Conservation (phyloP, 2,888 invertebrate species). For the Emmelina monodactyla region DNA sequence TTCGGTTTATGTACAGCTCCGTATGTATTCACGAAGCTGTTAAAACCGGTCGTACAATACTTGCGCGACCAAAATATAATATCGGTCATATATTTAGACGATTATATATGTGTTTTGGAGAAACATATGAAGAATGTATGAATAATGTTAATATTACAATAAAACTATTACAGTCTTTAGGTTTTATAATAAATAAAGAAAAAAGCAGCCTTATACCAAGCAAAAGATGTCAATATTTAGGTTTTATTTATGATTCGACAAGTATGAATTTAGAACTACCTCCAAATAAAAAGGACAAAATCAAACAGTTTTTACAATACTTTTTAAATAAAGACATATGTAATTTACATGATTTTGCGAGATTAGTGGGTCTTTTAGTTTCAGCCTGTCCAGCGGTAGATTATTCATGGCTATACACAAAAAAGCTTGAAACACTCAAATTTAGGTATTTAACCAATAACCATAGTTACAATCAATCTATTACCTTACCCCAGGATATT, state of each 20-base stretch:
- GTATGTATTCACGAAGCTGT: no score
- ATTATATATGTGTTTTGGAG: neutral
- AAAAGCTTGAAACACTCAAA: conserved; percentile 2
- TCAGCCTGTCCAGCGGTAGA: conserved; percentile 11
- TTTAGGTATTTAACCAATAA: neutral
- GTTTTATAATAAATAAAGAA: neutral
- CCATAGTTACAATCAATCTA: neutral
- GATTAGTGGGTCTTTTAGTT: conserved; percentile 8
- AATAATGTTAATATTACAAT: no score
- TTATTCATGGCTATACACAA: conserved; percentile 11
- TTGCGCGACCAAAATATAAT: neutral
- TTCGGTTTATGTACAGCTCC: no score
- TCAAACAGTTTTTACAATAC: neutral
- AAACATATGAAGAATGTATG: no score
- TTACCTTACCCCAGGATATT: neutral
- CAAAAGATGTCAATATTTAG: neutral
- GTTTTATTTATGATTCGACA: neutral
- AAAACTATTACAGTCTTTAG: no score
- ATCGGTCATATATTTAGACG: neutral
- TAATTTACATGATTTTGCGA: conserved; percentile 1
- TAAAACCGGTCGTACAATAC: no score
- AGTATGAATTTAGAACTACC: neutral
- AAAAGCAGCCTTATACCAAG: neutral
- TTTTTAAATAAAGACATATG: neutral
- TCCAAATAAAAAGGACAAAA: neutral